Percentiles rank a stretch among this genome's conserved stretches.
phyloP scores from a whole-genome alignment of 2,888 invertebrate genomes.

The Microchrysa polita region DNA sequence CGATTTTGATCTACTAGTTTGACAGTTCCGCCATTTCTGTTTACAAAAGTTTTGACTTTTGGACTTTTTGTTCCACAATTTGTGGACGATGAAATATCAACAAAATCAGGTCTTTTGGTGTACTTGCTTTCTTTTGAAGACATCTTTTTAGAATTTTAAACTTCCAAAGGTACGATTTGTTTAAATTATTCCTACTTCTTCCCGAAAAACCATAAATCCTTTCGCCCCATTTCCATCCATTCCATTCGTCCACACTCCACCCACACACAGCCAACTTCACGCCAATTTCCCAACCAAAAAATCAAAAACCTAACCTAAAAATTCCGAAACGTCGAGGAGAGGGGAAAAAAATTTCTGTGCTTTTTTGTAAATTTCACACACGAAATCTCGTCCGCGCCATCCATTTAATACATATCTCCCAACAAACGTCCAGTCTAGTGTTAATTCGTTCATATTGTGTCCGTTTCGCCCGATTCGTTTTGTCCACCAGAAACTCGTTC shows the following conservation, averaged over 20 bases:
- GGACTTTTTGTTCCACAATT: no score
- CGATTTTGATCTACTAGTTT: background rate
- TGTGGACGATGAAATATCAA: no score
- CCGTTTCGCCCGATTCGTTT: background rate
- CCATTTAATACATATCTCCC: constrained; percentile 40
- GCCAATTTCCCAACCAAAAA: constrained; percentile 20
- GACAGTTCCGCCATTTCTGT: background rate
- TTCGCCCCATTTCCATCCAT: background rate
- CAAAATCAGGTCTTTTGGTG: no score
- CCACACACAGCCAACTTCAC: constrained; percentile 12
- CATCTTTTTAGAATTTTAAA: no score
- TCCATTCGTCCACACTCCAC: background rate
- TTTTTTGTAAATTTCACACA: constrained; percentile 38
- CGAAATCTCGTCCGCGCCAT: constrained; percentile 41
- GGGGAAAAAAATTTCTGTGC: constrained; percentile 36
- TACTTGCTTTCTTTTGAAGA: no score
- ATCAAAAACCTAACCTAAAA: constrained; percentile 31
- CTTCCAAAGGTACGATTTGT: no score
- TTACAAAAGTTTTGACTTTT: background rate
- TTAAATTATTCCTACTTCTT: no score
- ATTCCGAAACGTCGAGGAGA: constrained; percentile 39
- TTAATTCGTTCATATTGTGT: constrained; percentile 22
- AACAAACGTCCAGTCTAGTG: constrained; percentile 35
- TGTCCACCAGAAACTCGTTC: background rate
- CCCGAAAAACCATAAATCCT: background rate